Base-by-base conservation (phyloP, 2,797 vertebrate genomes). In the Chrysocyon brachyurus region DNA sequence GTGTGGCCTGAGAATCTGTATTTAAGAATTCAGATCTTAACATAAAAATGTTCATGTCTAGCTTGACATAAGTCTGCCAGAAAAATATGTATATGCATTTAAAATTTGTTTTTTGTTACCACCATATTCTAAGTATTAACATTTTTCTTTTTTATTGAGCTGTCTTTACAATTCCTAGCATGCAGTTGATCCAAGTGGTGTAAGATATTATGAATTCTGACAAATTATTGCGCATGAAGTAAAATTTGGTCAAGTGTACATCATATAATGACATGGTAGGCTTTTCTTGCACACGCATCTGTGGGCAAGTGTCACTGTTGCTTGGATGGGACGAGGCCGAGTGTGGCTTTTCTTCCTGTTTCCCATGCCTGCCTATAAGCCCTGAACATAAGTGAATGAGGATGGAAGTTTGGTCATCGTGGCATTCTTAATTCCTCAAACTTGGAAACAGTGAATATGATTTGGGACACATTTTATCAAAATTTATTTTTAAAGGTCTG, bases 191-290 rank as follows among this genome's bases (percentile, higher is more conserved):
- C 64, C 31, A 28, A 72, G 33, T 15, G 14, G 28, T 6, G 0
- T 3, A 16, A 12, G 33, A 8, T 14, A 19, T 57, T 26, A 1
- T 9, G 61, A 21, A 1, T 31, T 46, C 54, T 59, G 10, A 79
- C 15, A 75, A 2, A 16, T 33, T 46, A 52, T 5, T 78, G 49
- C 78, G 17, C 46, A 14, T 10, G 15, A 54, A 90, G 70, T 33
- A 31, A 9, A 26, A 12, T 61, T 16, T 7, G 49, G 1, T 24
- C 9, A 52, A 31, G 36, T 1, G 0, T 1, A 2, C 5, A 0
- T 33, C 9, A 4, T 5, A 11, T 9, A 3, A 1, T 5, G 2
- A 0, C 1, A 0, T 0, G 26, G 56, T 5, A 10, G 54, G 28
- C 70, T 33, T 61, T 57, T 26, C 2, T 0, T 57, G 16, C 28